Base-by-base conservation (phyloP, 2,888 invertebrate species). In the Crocallis elinguaria region DNA sequence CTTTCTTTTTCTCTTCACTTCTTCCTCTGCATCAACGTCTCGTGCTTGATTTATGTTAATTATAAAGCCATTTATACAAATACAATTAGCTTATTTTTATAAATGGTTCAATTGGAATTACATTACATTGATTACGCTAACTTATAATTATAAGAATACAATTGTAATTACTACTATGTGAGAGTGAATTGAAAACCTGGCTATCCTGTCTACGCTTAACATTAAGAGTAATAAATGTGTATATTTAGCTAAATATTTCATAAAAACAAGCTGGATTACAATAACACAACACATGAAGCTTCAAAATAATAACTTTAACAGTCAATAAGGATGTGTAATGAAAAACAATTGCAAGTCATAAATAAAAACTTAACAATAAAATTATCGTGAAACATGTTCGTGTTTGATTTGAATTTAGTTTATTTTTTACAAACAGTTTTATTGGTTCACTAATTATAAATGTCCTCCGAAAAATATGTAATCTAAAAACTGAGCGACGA, bases 151-250 rank as follows among this genome's bases (percentile, higher is more conserved):
- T 63, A 71, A 83, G 77, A 75, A 82, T 86, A 84, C 70, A 76
- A 9, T 11, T 73, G 73, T 76, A 77, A 77, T 66, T 72, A 77
- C 81, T 86, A 80, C 73, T 81, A 79, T 83, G 83, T 88, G 86
- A 43, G 53, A 64, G 80, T 86, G 80, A 90, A 90, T 88, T 88
- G 83, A 92, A 92, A 92, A 90, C 92, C 88, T 90, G 91, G 86
- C 88, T 92, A 92, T 92, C 91, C 75, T 92, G 92, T 77, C 91
- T 92, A 92, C 75, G 57, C 83, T 89, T 86, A 89, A 73, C 45
- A 77, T 79, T 88, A 89, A 78, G 83, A 78, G 67, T 79, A 80
- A 86, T 82, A 85, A 88, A 80, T 79, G 72, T 86, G 87, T 91
- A 91, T 90, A 91, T 90, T 90, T 90, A 79, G 76, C 89, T 90